Evolutionary conservation across 2,113 vertebrate species (phyloP), one percentile per base, ranked within the genome.

Genomic region (Bujurquina vittata): DNA sequence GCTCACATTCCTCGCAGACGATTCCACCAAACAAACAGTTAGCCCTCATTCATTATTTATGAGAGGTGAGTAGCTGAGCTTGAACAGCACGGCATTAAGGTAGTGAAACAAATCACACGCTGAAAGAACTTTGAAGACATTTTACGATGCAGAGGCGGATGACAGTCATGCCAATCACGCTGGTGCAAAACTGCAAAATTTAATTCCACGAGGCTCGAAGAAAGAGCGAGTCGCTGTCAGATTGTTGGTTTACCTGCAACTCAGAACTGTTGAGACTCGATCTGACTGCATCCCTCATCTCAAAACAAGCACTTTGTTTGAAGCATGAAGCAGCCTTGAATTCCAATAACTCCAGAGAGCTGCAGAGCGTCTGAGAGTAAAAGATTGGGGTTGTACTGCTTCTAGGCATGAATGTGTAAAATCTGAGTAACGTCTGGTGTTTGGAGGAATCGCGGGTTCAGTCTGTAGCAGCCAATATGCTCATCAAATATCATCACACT

Each of bases 1-100:
- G 61, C 87, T 81, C 81, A 72, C 83, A 43, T 74, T 74, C 83
- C 77, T 77, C 14, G 2, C 65, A 78, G 62, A 84, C 3, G 29
- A 72, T 60, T 92, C 86, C 80, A 85, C 83, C 75, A 85, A 67
- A 80, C 77, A 84, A 90, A 83, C 88, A 86, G 82, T 87, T 92
- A 46, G 59, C 9, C 63, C 54, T 62, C 83, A 80, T 92, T 83
- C 33, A 89, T 89, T 85, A 90, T 91, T 85, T 37, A 89, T 90
- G 74, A 82, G 84, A 86, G 81, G 84, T 59, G 69, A 79, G 69
- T 61, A 62, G 84, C 69, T 5, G 57, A 59, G 75, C 77, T 80
- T 75, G 77, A 90, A 73, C 85, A 77, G 80, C 57, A 22, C 7
- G 74, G 65, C 67, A 72, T 58, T 23, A 26, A 77, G 22, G 62